Evolutionary conservation across 2,113 vertebrate species (phyloP).

Genomic region (Pterocles orientalis): DNA sequence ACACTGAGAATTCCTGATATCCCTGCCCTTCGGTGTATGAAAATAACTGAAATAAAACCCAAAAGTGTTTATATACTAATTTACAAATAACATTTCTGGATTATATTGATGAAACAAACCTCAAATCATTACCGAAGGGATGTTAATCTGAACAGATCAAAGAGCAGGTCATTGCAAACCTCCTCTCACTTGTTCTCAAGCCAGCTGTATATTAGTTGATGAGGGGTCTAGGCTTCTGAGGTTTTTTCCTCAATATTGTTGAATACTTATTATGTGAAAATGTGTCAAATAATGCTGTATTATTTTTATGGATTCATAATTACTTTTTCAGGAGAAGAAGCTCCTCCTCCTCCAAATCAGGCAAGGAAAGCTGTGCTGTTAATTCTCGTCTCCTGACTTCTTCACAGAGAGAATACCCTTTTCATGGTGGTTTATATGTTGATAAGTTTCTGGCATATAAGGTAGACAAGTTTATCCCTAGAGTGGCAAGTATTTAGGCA

Average conservation of each 20-base stretch:
- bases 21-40: neutral
- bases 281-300: neutral
- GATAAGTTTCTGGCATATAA: neutral
- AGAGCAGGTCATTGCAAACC: neutral
- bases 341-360: neutral
- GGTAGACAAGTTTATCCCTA: neutral
- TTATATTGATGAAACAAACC: neutral
- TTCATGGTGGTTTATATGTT: rapidly evolving
- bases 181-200: neutral
- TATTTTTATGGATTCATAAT: neutral
- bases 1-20: neutral
- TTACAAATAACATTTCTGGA: neutral
- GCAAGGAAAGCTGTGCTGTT: neutral
- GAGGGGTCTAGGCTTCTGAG: rapidly evolving
- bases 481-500: neutral
- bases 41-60: neutral
- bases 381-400: neutral
- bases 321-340: neutral
- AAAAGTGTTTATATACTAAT: neutral
- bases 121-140: neutral
- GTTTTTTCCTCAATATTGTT: rapidly evolving
- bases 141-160: neutral
- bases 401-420: neutral
- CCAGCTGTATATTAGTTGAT: neutral
- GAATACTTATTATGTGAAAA: neutral